These are phyloP conservation scores for Cryptoprocta ferox DNA, from an alignment of 2,797 vertebrate species.

Conservation along the genomic window DNA sequence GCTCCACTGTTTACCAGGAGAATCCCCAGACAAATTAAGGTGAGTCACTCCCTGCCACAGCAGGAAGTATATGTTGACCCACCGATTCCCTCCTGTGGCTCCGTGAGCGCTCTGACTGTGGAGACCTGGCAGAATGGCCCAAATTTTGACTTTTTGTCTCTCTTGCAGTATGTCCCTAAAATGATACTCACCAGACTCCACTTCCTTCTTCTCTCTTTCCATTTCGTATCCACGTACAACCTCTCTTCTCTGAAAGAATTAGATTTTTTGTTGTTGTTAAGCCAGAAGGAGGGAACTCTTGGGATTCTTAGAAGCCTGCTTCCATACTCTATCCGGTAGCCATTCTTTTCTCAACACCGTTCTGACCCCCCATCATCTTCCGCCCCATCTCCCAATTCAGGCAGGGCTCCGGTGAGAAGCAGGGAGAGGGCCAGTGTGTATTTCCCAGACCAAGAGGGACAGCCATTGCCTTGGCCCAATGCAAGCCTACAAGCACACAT, in stretches of 20 bases:
- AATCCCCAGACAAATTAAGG: not conserved
- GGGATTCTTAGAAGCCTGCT: not conserved
- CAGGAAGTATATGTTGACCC: not conserved
- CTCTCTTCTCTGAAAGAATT: not conserved
- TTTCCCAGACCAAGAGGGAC: not conserved
- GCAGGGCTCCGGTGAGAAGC: not conserved
- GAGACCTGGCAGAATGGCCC: not conserved
- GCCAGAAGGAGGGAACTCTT: not conserved
- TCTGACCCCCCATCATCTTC: not conserved
- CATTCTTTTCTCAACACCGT: not conserved
- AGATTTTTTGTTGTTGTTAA: not conserved
- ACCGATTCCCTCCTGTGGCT: not conserved
- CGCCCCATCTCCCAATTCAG: too few relatives aligned
- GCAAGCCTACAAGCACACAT: not conserved
- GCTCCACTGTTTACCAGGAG: not conserved
- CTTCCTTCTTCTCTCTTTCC: not conserved
- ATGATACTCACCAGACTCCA: not conserved
- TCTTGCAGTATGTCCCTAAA: not conserved
- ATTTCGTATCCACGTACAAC: rapidly evolving
- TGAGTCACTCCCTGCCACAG: conserved; percentile 12
- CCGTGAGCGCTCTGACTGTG: not conserved
- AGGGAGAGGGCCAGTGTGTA: not conserved
- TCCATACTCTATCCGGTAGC: not conserved
- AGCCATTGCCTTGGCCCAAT: not conserved
- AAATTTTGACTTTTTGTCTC: not conserved